Conservation (phyloP, 2,888 invertebrate genomes). For the Mactromeris polynyma region DNA sequence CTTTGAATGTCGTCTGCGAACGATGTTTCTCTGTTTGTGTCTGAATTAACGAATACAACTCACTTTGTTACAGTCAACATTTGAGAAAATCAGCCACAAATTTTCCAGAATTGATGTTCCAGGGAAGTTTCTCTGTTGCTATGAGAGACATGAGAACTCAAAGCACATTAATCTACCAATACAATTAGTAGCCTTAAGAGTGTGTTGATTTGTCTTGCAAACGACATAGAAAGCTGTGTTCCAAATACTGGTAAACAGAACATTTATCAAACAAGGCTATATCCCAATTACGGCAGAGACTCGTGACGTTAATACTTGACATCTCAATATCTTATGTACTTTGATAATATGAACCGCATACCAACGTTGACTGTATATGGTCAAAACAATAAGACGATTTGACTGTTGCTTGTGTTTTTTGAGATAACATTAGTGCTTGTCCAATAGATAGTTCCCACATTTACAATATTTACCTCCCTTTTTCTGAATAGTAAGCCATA, state of each 20-base stretch:
- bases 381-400: neutral
- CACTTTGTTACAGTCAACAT: neutral
- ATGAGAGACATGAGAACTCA: neutral
- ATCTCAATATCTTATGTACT: neutral
- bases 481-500: no score
- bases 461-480: no score
- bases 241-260: neutral
- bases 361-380: neutral
- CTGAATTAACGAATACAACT: neutral
- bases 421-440: no score
- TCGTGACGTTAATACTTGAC: neutral
- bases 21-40: conserved; percentile 17
- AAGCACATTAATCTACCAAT: neutral
- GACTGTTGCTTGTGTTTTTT: neutral
- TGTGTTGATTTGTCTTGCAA: neutral
- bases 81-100: neutral
- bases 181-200: neutral
- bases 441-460: no score
- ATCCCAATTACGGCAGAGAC: neutral
- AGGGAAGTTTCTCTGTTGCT: neutral
- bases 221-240: neutral
- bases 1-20: conserved; percentile 40
- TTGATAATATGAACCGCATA: neutral
- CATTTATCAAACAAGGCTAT: neutral
- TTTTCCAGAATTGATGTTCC: neutral